phyloP scores from a whole-genome alignment of 1,140 invertebrate species.

The Adoxophyes honmai region DNA sequence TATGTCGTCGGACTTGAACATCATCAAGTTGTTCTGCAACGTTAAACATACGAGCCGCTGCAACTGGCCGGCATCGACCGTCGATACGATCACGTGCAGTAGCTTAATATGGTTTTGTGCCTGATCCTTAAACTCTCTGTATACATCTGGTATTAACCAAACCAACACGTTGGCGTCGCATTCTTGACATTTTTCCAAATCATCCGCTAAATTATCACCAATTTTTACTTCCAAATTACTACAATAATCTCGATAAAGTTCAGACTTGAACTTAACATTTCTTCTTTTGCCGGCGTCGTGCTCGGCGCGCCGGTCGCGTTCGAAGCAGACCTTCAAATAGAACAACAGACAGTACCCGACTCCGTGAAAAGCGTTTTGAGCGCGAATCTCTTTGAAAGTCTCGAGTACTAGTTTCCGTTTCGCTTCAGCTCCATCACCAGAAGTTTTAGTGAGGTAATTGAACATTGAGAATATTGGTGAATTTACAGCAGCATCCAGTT shows the following conservation, averaged over 20 bases:
- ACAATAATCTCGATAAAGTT: constrained; percentile 92
- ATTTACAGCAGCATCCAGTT: constrained; percentile 53
- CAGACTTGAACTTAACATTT: constrained; percentile 87
- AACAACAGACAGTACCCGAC: constrained; percentile 92
- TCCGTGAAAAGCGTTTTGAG: constrained; percentile 81
- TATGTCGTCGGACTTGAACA: constrained; percentile 87
- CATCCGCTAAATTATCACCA: constrained; percentile 85
- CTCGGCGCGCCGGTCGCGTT: constrained; percentile 59
- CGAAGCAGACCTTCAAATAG: constrained; percentile 70
- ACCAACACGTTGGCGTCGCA: constrained; percentile 92
- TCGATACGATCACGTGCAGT: constrained; percentile 91
- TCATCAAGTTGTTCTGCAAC: constrained; percentile 90
- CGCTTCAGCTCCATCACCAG: constrained; percentile 84
- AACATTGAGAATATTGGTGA: constrained; percentile 68
- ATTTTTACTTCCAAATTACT: constrained; percentile 87
- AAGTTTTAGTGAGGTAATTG: constrained; percentile 64
- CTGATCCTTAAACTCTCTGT: constrained; percentile 92
- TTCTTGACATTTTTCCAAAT: constrained; percentile 92
- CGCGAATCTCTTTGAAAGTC: constrained; percentile 85
- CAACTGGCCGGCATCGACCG: constrained; percentile 91
- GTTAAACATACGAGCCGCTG: constrained; percentile 94
- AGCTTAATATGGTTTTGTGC: constrained; percentile 91
- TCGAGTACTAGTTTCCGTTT: constrained; percentile 85
- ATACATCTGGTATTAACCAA: constrained; percentile 94
- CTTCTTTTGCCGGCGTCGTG: constrained; percentile 73